Conservation (phyloP, 2,797 vertebrate species). For the Macrochelys suwanniensis region DNA sequence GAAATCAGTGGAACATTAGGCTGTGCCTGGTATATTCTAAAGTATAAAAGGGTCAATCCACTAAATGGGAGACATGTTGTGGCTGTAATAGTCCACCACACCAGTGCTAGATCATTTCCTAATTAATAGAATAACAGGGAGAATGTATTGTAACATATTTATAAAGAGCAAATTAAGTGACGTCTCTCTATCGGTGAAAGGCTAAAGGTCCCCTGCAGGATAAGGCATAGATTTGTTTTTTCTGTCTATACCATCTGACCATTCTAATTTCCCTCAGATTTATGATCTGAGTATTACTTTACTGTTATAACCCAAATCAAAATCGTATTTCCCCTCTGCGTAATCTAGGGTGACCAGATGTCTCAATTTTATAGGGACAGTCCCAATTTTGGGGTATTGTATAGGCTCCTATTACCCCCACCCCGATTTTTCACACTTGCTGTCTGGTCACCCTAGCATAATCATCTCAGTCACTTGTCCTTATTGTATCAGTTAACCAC, state of each 20-base stretch:
- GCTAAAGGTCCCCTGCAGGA: slow-evolving; percentile 22
- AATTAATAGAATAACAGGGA: neutral
- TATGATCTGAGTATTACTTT: slow-evolving; percentile 39
- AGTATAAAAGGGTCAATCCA: neutral
- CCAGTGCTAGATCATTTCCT: neutral
- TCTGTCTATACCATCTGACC: slow-evolving; percentile 50
- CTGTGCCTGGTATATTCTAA: neutral
- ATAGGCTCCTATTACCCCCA: too few species aligned
- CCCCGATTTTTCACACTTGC: too few species aligned
- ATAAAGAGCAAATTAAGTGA: slow-evolving; percentile 53
- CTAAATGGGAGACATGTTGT: neutral
- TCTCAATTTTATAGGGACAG: too few species aligned
- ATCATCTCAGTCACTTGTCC: neutral
- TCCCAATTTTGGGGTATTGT: too few species aligned
- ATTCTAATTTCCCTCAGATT: slow-evolving; percentile 70
- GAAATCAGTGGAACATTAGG: neutral
- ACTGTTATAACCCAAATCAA: slow-evolving; percentile 58
- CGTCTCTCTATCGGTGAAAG: neutral
- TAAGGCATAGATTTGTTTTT: neutral
- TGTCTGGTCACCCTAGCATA: neutral
- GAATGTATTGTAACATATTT: neutral
- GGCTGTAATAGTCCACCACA: neutral
- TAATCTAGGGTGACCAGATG: neutral
- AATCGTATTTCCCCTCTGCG: neutral
- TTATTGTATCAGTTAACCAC: fast-evolving